Base-by-base conservation (phyloP, 2,113 vertebrate species). In the Tautogolabrus adspersus region DNA sequence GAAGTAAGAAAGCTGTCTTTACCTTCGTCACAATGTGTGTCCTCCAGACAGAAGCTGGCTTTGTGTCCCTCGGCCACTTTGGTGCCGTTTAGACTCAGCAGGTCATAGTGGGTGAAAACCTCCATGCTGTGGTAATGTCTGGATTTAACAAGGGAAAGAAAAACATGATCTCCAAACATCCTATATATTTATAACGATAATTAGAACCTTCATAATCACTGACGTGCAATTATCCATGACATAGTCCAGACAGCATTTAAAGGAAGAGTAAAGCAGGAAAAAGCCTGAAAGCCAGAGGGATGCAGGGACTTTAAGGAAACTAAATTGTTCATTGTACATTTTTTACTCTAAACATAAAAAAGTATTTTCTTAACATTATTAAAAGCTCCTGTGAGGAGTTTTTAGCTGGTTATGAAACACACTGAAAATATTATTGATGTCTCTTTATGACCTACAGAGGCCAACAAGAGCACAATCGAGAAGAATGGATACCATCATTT, bases 121-220 rank as follows among this genome's bases (percentile, higher is more conserved):
- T 99, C 97, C 96, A 99, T 99, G 84, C 98, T 99, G 95, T 99
- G 98, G 93, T 96, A 99, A 84, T 99, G 98, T 87, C 98, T 99
- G 88, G n/a, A 66, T 73, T 54, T 47, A 52, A 82, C 23, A 66
- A 71, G 38, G 5, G 13, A 22, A 76, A 34, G 13, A 22, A 55
- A 82, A 2, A 44, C n/a, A 49, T n/a, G n/a, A 34, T 13, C 58
- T 68, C 72, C 7, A 70, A 34, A 51, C n/a, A 40, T 40, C 16
- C 34, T 16, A 8, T 52, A 61, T 9, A 10, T 19, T 40, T 19
- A 46, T 5, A 21, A 1, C 1, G 61, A 30, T 13, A 65, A 73
- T 21, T 30, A 64, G 30, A 12, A 68, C 3, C 42, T 34, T 34
- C 10, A 70, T 40, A 21, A 13, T 61, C 55, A 52, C 21, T 40